Percentiles rank a stretch among this genome's conserved stretches.
These are phyloP conservation scores for Scolopax mira DNA, from an alignment of 2,113 vertebrate species.

Conservation along the genomic window DNA sequence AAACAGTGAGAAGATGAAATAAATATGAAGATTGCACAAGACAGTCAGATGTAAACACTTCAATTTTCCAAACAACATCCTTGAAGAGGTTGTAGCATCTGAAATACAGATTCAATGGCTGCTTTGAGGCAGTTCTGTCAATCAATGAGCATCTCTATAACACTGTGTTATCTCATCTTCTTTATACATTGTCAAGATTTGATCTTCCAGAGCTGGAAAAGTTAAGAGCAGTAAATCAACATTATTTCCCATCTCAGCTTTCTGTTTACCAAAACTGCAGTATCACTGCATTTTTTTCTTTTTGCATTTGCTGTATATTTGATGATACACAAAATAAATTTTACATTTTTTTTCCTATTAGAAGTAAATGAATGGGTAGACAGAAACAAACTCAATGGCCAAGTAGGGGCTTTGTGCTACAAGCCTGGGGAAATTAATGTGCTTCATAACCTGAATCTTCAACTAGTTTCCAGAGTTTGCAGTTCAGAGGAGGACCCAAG, in stretches of 20 bases:
- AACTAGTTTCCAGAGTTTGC: not conserved
- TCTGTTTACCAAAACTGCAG: not conserved
- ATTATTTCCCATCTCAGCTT: not conserved
- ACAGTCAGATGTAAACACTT: conserved; percentile 84
- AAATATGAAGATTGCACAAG: conserved; percentile 93
- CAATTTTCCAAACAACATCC: conserved; percentile 68
- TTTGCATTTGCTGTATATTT: not conserved
- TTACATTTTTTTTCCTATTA: no score
- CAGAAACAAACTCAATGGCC: not conserved
- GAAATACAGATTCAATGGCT: conserved; percentile 66
- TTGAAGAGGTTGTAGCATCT: conserved; percentile 63
- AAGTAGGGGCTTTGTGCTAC: not conserved
- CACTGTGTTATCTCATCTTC: conserved; percentile 55
- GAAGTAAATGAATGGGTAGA: no score
- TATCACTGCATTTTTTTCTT: not conserved
- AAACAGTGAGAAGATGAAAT: conserved; percentile 89
- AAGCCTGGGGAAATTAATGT: not conserved
- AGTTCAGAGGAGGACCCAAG: not conserved
- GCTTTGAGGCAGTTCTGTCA: conserved; percentile 69
- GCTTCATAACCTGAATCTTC: not conserved
- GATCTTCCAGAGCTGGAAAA: conserved; percentile 96
- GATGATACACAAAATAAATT: not conserved
- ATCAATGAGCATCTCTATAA: conserved; percentile 47
- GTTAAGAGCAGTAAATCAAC: not conserved
- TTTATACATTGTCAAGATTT: conserved; percentile 86